A percentile compares a stretch with the other conserved stretches of the same genome.
Evolutionary conservation across 2,113 vertebrate species (phyloP).

Genomic region (Caracal caracal): DNA sequence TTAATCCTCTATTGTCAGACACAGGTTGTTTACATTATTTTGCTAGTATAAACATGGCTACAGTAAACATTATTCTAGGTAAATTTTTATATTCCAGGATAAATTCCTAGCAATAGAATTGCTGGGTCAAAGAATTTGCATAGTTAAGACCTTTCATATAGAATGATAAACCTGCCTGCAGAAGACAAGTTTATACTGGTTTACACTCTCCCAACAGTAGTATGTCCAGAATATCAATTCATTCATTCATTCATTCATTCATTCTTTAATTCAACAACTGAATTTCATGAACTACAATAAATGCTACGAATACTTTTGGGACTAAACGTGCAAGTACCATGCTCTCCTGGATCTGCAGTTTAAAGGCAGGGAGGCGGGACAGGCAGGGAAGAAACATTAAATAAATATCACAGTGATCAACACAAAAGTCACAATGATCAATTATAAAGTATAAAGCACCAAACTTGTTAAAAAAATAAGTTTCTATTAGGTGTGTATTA

Average conservation of each 20-base stretch:
- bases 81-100: not conserved
- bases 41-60: not conserved
- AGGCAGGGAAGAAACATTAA: not conserved
- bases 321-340: not conserved
- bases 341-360: not conserved
- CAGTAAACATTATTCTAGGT: not conserved
- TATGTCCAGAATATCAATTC: not conserved
- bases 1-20: not conserved
- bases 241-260: not conserved
- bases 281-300: not conserved
- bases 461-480: conserved; percentile 3
- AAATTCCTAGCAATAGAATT: not conserved
- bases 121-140: not conserved
- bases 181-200: not conserved
- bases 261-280: not conserved
- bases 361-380: not conserved
- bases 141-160: not conserved
- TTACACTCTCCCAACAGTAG: not conserved
- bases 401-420: not conserved
- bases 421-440: not conserved
- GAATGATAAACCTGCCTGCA: not conserved
- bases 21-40: not conserved
- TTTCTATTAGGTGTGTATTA: not conserved
- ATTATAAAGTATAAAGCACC: not conserved
- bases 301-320: not conserved